Conservation (phyloP, 2,797 vertebrate genomes). For the Hipposideros larvatus region DNA sequence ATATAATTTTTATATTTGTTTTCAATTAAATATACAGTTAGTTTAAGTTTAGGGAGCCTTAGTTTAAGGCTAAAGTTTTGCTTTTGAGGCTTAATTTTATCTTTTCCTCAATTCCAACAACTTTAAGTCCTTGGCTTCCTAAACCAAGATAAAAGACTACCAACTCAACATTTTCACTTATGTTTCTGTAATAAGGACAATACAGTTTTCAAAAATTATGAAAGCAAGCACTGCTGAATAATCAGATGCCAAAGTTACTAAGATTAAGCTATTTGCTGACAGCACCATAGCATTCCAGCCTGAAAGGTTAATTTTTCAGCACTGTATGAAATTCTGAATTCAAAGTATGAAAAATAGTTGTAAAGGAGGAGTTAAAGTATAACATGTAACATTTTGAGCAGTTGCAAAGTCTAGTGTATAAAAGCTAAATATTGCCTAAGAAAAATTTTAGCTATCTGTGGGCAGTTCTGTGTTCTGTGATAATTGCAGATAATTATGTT, state of each 20-base stretch:
- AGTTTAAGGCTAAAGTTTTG: conserved; percentile 1
- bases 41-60: not conserved
- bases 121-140: conserved; percentile 30
- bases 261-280: conserved; percentile 45
- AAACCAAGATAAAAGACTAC: conserved; percentile 28
- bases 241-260: not conserved
- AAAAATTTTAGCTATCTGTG: conserved; percentile 53
- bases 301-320: conserved; percentile 48
- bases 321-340: conserved; percentile 42
- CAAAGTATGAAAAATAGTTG: conserved; percentile 52
- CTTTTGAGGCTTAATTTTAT: not conserved
- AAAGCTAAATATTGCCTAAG: not conserved
- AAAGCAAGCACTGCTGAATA: not conserved
- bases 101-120: not conserved
- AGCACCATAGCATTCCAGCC: not conserved
- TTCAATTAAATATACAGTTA: not conserved
- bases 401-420: conserved; percentile 44
- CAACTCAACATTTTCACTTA: conserved; percentile 38
- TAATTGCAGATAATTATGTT: not conserved
- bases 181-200: conserved; percentile 1
- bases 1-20: not conserved
- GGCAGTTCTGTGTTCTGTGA: not conserved
- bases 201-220: not conserved
- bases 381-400: conserved; percentile 50
- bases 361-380: not conserved